Percentiles rank a stretch among this genome's conserved stretches.
phyloP scores from a whole-genome alignment of 1,140 invertebrate species.

The Caligus rogercresseyi region DNA sequence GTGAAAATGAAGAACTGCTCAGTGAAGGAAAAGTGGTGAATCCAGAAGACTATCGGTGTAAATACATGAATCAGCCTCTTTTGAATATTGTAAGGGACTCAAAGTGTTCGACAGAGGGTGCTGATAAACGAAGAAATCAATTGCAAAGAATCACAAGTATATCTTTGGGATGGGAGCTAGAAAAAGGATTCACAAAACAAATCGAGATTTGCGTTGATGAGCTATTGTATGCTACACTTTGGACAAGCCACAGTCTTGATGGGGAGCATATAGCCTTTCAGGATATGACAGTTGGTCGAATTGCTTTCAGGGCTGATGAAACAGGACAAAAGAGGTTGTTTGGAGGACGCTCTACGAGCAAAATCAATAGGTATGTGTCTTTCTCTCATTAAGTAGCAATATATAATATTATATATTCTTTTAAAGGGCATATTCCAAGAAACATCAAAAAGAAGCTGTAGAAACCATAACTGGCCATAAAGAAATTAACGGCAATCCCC shows the following conservation, averaged over 20 bases:
- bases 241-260: conserved; percentile 9
- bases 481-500: conserved; percentile 1
- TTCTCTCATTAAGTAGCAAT: too few relatives aligned
- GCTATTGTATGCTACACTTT: conserved; percentile 1
- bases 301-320: conserved; percentile 4
- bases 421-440: background rate
- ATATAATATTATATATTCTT: too few relatives aligned
- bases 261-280: conserved; percentile 1
- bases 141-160: background rate
- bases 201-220: conserved; percentile 13
- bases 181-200: background rate
- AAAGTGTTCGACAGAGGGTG: background rate
- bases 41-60: background rate
- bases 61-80: background rate
- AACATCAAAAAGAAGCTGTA: background rate
- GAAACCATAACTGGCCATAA: background rate
- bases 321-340: conserved; percentile 11
- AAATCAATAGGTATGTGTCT: background rate
- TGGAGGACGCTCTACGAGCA: background rate
- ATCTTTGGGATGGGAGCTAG: background rate
- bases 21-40: background rate
- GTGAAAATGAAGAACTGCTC: background rate
- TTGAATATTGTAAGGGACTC: background rate
- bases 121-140: background rate
- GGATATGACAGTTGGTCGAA: background rate